Conservation (phyloP, 2,888 invertebrate genomes). For the Aquatica leii region DNA sequence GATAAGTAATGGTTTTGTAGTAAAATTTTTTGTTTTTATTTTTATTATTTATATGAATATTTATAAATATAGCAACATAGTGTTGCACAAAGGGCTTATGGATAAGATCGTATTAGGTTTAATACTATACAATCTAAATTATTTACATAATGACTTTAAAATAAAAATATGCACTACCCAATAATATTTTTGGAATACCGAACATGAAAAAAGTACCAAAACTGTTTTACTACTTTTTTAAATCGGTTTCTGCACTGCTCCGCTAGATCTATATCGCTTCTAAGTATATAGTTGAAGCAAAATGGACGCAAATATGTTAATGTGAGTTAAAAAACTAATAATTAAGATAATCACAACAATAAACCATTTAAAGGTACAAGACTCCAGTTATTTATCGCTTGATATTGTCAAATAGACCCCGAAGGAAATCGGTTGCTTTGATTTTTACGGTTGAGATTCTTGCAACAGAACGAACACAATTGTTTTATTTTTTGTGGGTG, state of each 20-base stretch:
- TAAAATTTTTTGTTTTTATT: constrained; percentile 21
- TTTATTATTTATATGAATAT: constrained; percentile 29
- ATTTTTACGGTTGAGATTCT: constrained; percentile 31
- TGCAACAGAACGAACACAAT: constrained; percentile 26
- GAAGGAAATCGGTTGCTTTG: constrained; percentile 50
- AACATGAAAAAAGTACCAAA: constrained; percentile 3
- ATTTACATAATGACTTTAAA: background rate
- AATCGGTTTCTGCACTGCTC: constrained; percentile 25
- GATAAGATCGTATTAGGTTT: constrained; percentile 15
- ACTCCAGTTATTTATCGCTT: constrained; percentile 54
- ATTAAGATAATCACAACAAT: constrained; percentile 59
- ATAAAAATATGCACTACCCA: background rate
- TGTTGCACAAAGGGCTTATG: background rate
- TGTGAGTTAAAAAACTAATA: constrained; percentile 55
- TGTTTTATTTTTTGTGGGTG: constrained; percentile 37
- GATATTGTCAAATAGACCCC: constrained; percentile 56
- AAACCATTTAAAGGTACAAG: constrained; percentile 53
- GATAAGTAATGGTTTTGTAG: constrained; percentile 36
- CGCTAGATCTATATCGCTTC: constrained; percentile 33
- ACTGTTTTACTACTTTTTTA: constrained; percentile 14
- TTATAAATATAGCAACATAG: constrained; percentile 16
- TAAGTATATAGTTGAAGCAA: constrained; percentile 44
- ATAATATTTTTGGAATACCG: background rate
- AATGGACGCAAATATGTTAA: constrained; percentile 54
- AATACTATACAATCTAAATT: constrained; percentile 19